A percentile compares a stretch with the other conserved stretches of the same genome.
Conservation (phyloP, 2,888 invertebrate genomes). For the Phengaris arion region DNA sequence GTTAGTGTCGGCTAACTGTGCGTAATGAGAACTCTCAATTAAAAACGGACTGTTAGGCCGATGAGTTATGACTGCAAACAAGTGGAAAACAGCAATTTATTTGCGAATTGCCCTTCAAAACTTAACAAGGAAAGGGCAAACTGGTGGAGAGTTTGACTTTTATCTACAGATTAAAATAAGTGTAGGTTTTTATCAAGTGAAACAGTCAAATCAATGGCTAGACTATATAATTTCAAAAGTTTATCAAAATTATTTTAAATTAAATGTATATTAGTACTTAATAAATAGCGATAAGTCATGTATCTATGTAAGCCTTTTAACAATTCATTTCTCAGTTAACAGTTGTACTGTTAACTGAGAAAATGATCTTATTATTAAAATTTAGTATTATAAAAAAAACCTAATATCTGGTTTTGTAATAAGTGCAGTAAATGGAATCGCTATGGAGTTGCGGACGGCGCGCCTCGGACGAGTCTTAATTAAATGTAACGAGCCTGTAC, state of each 20-base stretch:
- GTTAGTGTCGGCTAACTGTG: neutral
- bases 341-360: too few species aligned
- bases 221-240: too few species aligned
- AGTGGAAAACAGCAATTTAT: conserved; percentile 17
- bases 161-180: neutral
- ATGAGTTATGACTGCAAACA: conserved; percentile 9
- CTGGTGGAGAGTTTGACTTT: neutral
- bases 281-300: too few species aligned
- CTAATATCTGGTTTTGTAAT: conserved; percentile 5
- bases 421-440: conserved; percentile 39
- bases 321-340: too few species aligned
- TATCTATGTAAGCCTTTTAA: too few species aligned
- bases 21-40: neutral
- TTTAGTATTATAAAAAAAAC: neutral
- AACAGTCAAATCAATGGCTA: neutral
- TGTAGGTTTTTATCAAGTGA: neutral
- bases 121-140: neutral
- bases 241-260: too few species aligned
- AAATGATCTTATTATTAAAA: neutral
- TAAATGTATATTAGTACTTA: too few species aligned
- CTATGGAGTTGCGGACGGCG: conserved; percentile 46
- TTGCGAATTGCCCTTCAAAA: conserved; percentile 8
- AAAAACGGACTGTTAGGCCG: neutral
- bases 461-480: conserved; percentile 62
- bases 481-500: conserved; percentile 59